phyloP scores from a whole-genome alignment of 2,888 invertebrate genomes.

The Cylindroiulus punctatus region DNA sequence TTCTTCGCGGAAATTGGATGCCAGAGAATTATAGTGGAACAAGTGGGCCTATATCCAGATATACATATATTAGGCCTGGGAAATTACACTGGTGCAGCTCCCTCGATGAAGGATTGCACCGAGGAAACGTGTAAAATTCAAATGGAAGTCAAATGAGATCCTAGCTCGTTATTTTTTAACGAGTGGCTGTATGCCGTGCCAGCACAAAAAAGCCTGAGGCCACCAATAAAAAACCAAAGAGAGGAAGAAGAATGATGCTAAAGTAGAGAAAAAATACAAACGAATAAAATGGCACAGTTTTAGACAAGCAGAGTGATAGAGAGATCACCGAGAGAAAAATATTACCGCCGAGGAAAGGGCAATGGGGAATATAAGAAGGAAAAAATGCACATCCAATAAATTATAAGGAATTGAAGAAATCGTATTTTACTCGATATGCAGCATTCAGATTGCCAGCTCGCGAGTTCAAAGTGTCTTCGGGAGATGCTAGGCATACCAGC shows the following conservation, averaged over 20 bases:
- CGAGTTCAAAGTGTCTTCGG: background rate
- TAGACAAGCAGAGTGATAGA: slow-evolving; percentile 42
- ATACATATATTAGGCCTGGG: slow-evolving; percentile 20
- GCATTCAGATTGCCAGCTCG: background rate
- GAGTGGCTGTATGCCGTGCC: slow-evolving; percentile 44
- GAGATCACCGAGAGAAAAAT: slow-evolving; percentile 34
- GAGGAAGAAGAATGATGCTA: slow-evolving; percentile 23
- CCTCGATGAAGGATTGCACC: slow-evolving; percentile 52
- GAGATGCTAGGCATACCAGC: background rate
- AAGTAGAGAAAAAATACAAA: slow-evolving; percentile 48
- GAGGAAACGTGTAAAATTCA: slow-evolving; percentile 52
- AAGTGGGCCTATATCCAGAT: slow-evolving; percentile 39
- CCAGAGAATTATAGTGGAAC: slow-evolving; percentile 53
- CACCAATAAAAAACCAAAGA: slow-evolving; percentile 27
- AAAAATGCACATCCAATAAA: slow-evolving; percentile 37
- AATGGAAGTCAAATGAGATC: slow-evolving; percentile 53
- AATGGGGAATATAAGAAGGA: slow-evolving; percentile 16
- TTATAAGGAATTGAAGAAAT: slow-evolving; percentile 42
- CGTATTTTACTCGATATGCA: slow-evolving; percentile 42
- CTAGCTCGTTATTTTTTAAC: slow-evolving; percentile 52
- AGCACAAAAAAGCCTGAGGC: slow-evolving; percentile 30
- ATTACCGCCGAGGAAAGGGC: slow-evolving; percentile 29
- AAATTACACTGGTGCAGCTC: slow-evolving; percentile 49
- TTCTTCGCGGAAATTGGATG: slow-evolving; percentile 55
- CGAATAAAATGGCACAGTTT: slow-evolving; percentile 48